Conservation (phyloP, 2,888 invertebrate species). For the Himalopsyche japonica region DNA sequence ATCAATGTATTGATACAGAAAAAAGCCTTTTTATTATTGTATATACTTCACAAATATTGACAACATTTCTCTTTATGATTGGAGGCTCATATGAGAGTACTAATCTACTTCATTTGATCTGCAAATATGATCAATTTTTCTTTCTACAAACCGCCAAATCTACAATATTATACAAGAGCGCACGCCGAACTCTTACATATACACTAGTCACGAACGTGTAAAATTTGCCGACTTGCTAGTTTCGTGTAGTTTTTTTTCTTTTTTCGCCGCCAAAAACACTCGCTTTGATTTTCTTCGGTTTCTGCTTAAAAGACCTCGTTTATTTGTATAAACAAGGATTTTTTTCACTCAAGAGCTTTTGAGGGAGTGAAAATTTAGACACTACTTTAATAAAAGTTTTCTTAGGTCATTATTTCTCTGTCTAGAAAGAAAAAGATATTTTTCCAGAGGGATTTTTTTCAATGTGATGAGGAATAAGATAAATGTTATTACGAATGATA, state of each 20-base stretch:
- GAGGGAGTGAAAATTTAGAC: background rate
- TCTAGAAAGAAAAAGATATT: too few relatives aligned
- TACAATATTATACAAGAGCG: background rate
- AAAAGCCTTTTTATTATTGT: too few relatives aligned
- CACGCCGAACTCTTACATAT: background rate
- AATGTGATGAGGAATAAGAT: too few relatives aligned
- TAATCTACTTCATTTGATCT: too few relatives aligned
- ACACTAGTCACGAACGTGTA: background rate
- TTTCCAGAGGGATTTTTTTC: too few relatives aligned
- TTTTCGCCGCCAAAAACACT: background rate
- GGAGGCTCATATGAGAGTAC: too few relatives aligned
- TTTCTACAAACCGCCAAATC: background rate
- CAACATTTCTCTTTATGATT: too few relatives aligned
- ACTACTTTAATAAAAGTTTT: background rate
- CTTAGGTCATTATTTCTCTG: background rate
- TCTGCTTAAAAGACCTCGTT: background rate
- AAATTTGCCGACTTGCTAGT: slow-evolving; percentile 7
- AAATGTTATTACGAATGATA: too few relatives aligned
- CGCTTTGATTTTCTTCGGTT: slow-evolving; percentile 1
- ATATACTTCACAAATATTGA: too few relatives aligned
- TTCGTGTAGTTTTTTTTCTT: background rate
- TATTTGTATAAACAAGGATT: background rate
- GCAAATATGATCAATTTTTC: too few relatives aligned
- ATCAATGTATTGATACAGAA: too few relatives aligned
- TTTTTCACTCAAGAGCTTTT: background rate